These are phyloP conservation scores for Drosophila affinis DNA, from an alignment of 2,888 invertebrate genomes.

Conservation along the genomic window DNA sequence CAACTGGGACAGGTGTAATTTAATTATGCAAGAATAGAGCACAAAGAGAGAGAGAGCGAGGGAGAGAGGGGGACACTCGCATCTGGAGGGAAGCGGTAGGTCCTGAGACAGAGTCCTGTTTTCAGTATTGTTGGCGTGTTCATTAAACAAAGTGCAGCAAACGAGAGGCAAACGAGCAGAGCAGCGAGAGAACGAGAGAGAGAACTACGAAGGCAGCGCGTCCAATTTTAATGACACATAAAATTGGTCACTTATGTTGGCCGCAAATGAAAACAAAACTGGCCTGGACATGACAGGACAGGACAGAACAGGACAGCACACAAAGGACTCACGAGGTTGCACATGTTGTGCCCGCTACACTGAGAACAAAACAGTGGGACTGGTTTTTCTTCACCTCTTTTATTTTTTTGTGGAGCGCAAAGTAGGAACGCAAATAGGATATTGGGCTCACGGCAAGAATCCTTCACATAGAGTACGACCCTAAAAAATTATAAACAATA, in stretches of 20 bases:
- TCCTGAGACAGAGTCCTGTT: conserved; percentile 27
- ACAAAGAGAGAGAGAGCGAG: too few species aligned
- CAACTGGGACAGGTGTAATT: conserved; percentile 77
- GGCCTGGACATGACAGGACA: conserved; percentile 74
- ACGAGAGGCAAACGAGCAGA: conserved; percentile 38
- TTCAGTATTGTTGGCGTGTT: conserved; percentile 30
- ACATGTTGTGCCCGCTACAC: conserved; percentile 58
- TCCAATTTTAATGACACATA: conserved; percentile 81
- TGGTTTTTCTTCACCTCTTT: too few species aligned
- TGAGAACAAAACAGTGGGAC: background rate
- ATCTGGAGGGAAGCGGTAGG: too few species aligned
- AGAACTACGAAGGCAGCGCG: conserved; percentile 45
- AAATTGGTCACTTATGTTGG: conserved; percentile 80
- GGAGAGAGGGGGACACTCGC: background rate
- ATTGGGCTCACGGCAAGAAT: too few species aligned
- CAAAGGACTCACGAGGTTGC: conserved; percentile 46
- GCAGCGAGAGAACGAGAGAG: background rate
- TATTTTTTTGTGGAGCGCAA: too few species aligned
- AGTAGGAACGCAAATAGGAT: too few species aligned
- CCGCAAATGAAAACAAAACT: conserved; percentile 77
- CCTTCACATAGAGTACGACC: too few species aligned
- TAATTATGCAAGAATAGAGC: conserved; percentile 65
- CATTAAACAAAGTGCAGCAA: conserved; percentile 51
- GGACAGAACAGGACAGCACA: conserved; percentile 6
- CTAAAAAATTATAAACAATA: too few species aligned